Percentiles rank a stretch among this genome's conserved stretches.
These are phyloP conservation scores for Actinia equina DNA, from an alignment of 64 coral and sea anemone species.

Conservation along the genomic window DNA sequence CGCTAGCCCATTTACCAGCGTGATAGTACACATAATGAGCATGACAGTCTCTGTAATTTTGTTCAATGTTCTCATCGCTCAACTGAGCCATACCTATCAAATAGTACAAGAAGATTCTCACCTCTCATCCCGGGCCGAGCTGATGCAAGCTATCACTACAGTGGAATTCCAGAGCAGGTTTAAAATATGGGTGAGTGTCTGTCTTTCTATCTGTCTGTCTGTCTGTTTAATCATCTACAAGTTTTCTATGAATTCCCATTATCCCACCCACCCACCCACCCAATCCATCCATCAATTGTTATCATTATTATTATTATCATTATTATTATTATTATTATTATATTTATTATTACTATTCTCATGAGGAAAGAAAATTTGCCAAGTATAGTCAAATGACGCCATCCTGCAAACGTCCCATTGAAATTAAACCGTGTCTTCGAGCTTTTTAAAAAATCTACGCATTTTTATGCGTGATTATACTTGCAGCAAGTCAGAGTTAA, in stretches of 20 bases:
- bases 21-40: not conserved
- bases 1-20: not conserved
- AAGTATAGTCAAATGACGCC: no score
- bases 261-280: not conserved
- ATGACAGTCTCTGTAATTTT: not conserved
- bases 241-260: not conserved
- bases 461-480: no score
- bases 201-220: not conserved
- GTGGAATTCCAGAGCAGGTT: conserved; percentile 25
- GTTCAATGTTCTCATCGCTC: conserved; percentile 32
- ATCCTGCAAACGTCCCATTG: no score
- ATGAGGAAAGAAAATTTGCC: no score
- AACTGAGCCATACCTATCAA: conserved; percentile 25
- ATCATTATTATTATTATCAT: no score
- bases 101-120: conserved; percentile 19
- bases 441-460: no score
- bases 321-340: no score
- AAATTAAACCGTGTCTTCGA: no score
- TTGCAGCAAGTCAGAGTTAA: conserved; percentile 14
- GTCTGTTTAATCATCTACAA: no score
- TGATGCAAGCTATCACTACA: conserved; percentile 21
- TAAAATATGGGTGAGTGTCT: conserved; percentile 14
- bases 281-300: not conserved
- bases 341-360: no score
- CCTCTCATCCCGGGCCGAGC: not conserved